Percentiles rank a stretch among this genome's conserved stretches.
phyloP scores from a whole-genome alignment of 2,113 vertebrate genomes.

The Cynocephalus volans region DNA sequence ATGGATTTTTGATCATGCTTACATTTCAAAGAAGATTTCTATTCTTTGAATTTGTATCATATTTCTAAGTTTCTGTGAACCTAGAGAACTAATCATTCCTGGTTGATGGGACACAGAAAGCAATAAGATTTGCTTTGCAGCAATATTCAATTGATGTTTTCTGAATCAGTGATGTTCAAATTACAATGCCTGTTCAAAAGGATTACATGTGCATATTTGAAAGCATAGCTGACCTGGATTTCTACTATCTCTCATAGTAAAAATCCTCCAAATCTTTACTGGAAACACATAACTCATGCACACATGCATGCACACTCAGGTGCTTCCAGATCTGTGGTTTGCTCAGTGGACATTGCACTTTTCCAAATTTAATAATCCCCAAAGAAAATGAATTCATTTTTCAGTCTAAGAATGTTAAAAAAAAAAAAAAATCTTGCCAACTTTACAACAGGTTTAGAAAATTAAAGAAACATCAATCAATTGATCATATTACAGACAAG shows the following conservation, averaged over 20 bases:
- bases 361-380: slow-evolving; percentile 52
- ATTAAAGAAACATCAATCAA: slow-evolving; percentile 56
- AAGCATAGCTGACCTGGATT: slow-evolving; percentile 61
- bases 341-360: neutral
- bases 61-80: slow-evolving; percentile 1
- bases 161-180: slow-evolving; percentile 71
- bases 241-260: neutral
- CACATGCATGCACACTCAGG: too few relatives aligned
- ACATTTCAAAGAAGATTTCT: slow-evolving; percentile 67
- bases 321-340: neutral
- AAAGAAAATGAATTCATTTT: slow-evolving; percentile 35
- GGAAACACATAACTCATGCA: neutral
- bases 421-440: accelerated
- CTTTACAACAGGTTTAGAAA: slow-evolving; percentile 75
- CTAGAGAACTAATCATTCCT: slow-evolving; percentile 66
- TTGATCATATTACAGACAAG: slow-evolving; percentile 48
- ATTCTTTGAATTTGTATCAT: slow-evolving; percentile 52
- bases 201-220: slow-evolving; percentile 57
- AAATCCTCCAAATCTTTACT: neutral
- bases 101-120: slow-evolving; percentile 50
- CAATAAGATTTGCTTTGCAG: slow-evolving; percentile 24
- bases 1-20: slow-evolving; percentile 43
- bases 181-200: slow-evolving; percentile 62
- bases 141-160: slow-evolving; percentile 66
- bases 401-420: slow-evolving; percentile 42